Base-by-base conservation (phyloP, 2,888 invertebrate species). In the Drosophila cognata region DNA sequence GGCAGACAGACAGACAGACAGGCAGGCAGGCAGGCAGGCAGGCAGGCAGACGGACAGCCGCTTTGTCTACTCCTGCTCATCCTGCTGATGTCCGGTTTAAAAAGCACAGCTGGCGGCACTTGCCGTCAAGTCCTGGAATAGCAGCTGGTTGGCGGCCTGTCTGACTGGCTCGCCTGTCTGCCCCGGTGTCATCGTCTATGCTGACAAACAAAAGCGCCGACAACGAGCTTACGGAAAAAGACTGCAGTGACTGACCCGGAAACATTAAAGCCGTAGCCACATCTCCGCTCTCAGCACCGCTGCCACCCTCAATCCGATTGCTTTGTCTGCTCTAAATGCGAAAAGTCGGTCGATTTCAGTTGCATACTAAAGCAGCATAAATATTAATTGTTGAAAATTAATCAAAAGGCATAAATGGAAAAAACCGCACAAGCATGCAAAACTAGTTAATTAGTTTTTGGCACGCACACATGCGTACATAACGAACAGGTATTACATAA, bases 221-320 rank as follows among this genome's bases (percentile, higher is more conserved):
- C 85, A 86, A 85, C 85, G 82, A 84, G 85, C 85, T 89, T 83
- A 89, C 89, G 90, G 85, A 88, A 86, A 88, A 86, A 82, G 83
- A 86, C 85, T 86, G 89, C 85, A 89, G 86, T 78, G 90, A 88
- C 88, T 86, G 85, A 89, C 85, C 85, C 85, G 85, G 85, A 86
- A 89, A 86, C 88, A 86, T 86, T 89, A 86, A 86, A 86, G 88
- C 73, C 77, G 68, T 71, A 71, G 76, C 60, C 48, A 69, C 56
- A n/a, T 28, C 33, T 51, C 52, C 61, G 29, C 64, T 48, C 28
- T 29, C 7, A 31, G 18, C 36, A 18, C 36, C 18, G 36, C 18
- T 33, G 8, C 10, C 16, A 0, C 10, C 8, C 4, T 11, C 48
- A 35, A 48, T 35, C 59, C 59, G 59, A 28, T 68, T 79, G 69